These are phyloP conservation scores for Lysandra bellargus DNA, from an alignment of 2,888 invertebrate genomes.

Conservation along the genomic window DNA sequence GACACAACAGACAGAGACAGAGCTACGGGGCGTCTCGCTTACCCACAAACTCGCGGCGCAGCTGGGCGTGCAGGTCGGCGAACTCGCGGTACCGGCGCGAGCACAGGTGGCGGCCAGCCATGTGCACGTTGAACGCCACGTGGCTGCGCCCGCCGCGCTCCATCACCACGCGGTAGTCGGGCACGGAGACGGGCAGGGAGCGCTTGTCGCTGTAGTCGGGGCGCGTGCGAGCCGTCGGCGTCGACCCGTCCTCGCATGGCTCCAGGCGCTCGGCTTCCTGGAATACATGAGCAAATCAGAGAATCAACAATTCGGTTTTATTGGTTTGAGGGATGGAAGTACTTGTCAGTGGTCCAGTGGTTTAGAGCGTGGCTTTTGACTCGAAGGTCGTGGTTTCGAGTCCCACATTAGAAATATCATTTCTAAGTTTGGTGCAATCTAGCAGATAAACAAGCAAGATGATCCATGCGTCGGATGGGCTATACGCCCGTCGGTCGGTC, in stretches of 20 bases:
- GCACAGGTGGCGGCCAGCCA: slow-evolving; percentile 98
- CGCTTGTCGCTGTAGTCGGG: slow-evolving; percentile 98
- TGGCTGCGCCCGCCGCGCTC: slow-evolving; percentile 94
- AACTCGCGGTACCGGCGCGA: slow-evolving; percentile 98
- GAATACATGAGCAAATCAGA: neutral
- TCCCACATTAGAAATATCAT: no score
- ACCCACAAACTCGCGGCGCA: slow-evolving; percentile 96
- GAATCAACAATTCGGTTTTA: no score
- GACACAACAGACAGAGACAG: neutral
- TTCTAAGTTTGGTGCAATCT: no score
- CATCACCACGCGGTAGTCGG: slow-evolving; percentile 94
- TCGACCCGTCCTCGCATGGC: slow-evolving; percentile 87
- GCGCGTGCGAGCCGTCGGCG: slow-evolving; percentile 75
- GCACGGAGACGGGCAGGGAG: slow-evolving; percentile 92
- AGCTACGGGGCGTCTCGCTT: slow-evolving; percentile 39
- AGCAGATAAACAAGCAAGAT: no score
- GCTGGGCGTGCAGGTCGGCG: slow-evolving; percentile 90
- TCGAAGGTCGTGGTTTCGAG: no score
- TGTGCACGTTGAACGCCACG: slow-evolving; percentile 98
- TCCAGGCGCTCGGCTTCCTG: slow-evolving; percentile 92
- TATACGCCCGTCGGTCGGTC: no score
- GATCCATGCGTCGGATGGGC: no score
- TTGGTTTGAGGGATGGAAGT: no score
- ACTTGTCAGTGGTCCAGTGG: no score
- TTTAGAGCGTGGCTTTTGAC: no score